These are phyloP conservation scores for Aquatica leii DNA, from an alignment of 2,888 invertebrate genomes.

Conservation along the genomic window DNA sequence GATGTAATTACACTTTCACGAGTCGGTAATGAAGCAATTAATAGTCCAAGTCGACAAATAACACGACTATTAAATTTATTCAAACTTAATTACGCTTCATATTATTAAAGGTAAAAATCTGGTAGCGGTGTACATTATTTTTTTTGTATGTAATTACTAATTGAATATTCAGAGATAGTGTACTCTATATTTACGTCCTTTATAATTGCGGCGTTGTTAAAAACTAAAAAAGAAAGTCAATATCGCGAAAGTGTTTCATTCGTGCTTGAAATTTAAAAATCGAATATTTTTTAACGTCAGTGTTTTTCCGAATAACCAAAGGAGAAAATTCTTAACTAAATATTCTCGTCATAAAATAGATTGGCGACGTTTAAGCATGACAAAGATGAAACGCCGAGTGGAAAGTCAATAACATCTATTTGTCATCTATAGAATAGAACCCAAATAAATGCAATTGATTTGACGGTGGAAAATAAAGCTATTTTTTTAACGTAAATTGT, in stretches of 20 bases:
- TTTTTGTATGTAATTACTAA: not conserved
- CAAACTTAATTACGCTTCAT: not conserved
- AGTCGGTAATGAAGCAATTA: conserved; percentile 7
- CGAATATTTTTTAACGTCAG: conserved; percentile 14
- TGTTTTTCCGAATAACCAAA: conserved; percentile 19
- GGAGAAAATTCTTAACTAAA: conserved; percentile 28
- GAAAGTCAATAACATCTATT: conserved; percentile 38
- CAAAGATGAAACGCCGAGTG: conserved; percentile 27
- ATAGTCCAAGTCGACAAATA: conserved; percentile 3
- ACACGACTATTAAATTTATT: too few species aligned
- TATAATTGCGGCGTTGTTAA: not conserved
- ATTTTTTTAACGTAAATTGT: conserved; percentile 17
- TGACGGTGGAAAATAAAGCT: conserved; percentile 25
- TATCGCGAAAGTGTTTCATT: conserved; percentile 18
- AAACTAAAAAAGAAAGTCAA: conserved; percentile 22
- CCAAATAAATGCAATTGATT: conserved; percentile 41
- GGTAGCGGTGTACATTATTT: too few species aligned
- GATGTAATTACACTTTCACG: conserved; percentile 11
- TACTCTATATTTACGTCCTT: not conserved
- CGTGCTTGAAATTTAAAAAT: conserved; percentile 24
- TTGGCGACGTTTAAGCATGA: conserved; percentile 36
- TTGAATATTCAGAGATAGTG: too few species aligned
- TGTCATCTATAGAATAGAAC: conserved; percentile 38
- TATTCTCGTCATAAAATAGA: conserved; percentile 31
- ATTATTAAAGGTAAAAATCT: not conserved